Evolutionary conservation across 2,113 vertebrate genomes (phyloP), one percentile per base, ranked within the genome.

Genomic region (Zosterops lateralis): DNA sequence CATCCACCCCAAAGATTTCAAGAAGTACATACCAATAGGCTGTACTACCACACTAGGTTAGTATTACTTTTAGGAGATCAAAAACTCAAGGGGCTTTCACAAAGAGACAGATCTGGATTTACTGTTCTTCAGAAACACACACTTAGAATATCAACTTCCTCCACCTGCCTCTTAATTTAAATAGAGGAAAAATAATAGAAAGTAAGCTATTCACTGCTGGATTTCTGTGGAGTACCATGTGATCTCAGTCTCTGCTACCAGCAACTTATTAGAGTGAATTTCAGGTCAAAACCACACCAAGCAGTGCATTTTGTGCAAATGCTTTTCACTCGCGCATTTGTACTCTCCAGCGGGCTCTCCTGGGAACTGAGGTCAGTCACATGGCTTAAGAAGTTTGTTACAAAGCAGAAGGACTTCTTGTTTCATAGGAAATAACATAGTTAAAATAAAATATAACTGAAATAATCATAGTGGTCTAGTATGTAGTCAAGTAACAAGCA

Each of bases 351-450:
- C 3, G 0, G 62, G 28, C 21, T 77, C 51, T 74, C 78, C 45
- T 60, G 82, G 64, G 78, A 95, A 60, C 26, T 64, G 84, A 87
- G 74, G 82, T 90, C 84, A 90, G n/a, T 62, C 78, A 81, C 56
- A 14, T 74, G 73, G 53, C 78, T 71, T 74, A 51, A 91, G 66
- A 76, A 90, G 28, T 85, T 75, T 61, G 32, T 85, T 77, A 85
- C n/a, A 64, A 74, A 42, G 64, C 85, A 88, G 62, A 94, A 58
- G 15, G 50, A 70, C 51, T 86, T 92, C 62, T 88, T 81, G 38
- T 67, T 93, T 78, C 13, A 47, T 71, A 77, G 31, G 51, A 90
- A 90, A 86, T 84, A 70, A 56, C 26, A 58, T 3, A 77, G 72
- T 82, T 84, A 29, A 83, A 87, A 58, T 62, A 73, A 85, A 86